Percentiles rank a stretch among this genome's conserved stretches.
Conservation (phyloP, 2,797 vertebrate genomes). For the Bucorvus abyssinicus region DNA sequence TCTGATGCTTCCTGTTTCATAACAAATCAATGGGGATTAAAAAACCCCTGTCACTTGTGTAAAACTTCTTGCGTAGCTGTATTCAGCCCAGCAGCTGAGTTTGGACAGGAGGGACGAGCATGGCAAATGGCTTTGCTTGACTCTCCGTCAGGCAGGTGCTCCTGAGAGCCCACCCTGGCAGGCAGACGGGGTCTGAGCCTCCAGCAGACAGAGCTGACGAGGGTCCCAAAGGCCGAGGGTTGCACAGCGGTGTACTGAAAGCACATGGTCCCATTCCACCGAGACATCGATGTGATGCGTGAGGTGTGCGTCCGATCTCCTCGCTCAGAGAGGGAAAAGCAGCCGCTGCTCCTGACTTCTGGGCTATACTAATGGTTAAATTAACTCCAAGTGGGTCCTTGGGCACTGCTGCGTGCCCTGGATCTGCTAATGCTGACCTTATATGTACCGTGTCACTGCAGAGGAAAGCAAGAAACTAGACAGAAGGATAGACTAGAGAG, state of each 20-base stretch:
- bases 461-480: too few species aligned
- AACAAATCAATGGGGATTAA: background rate
- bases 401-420: background rate
- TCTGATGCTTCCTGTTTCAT: background rate
- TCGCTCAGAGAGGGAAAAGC: background rate
- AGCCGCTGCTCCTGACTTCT: background rate
- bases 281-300: rapidly evolving
- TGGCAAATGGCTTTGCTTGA: background rate
- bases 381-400: background rate
- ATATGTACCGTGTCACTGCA: background rate
- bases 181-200: background rate
- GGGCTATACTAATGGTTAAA: background rate
- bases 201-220: background rate
- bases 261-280: rapidly evolving
- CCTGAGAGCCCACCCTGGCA: background rate
- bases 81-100: background rate
- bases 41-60: background rate
- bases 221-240: background rate
- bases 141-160: background rate
- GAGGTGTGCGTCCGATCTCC: background rate
- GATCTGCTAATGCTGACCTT: background rate
- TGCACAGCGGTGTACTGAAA: background rate
- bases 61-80: background rate
- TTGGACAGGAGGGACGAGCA: background rate
- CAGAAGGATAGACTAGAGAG: too few species aligned